Percentiles rank a stretch among this genome's conserved stretches.
Conservation (phyloP, 2,113 vertebrate species). For the Chloroceryle aenea region DNA sequence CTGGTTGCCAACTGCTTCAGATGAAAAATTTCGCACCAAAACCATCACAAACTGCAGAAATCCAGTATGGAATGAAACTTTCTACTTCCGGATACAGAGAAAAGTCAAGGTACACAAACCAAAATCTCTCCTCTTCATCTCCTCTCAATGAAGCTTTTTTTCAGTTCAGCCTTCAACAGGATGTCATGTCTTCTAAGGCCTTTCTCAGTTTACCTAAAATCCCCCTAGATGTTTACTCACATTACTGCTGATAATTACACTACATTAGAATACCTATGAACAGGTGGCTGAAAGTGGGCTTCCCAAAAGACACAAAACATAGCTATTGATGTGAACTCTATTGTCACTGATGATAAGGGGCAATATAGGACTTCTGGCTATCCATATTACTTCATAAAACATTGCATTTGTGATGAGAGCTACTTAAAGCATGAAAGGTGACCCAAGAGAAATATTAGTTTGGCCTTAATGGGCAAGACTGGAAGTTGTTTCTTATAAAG, state of each 20-base stretch:
- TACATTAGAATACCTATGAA: background rate
- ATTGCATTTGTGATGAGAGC: background rate
- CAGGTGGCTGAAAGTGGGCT: background rate
- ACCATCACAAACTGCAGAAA: constrained; percentile 68
- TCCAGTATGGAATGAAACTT: constrained; percentile 83
- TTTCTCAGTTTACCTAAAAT: background rate
- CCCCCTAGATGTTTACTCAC: background rate
- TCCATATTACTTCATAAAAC: background rate
- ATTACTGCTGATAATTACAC: background rate
- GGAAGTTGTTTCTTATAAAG: background rate
- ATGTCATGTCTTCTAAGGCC: background rate
- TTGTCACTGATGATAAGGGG: background rate
- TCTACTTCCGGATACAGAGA: constrained; percentile 75
- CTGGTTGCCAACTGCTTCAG: constrained; percentile 76
- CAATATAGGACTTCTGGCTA: background rate
- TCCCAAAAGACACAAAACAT: background rate
- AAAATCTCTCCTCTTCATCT: background rate
- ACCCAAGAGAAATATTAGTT: background rate
- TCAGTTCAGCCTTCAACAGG: background rate
- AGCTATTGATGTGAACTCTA: background rate
- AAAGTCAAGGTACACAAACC: constrained; percentile 73
- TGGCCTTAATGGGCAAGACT: background rate
- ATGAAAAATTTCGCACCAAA: constrained; percentile 68
- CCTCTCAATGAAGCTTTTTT: background rate
- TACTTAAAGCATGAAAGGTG: background rate